These are phyloP conservation scores for Hetaerina americana DNA, from an alignment of 1,140 invertebrate species.

Conservation along the genomic window DNA sequence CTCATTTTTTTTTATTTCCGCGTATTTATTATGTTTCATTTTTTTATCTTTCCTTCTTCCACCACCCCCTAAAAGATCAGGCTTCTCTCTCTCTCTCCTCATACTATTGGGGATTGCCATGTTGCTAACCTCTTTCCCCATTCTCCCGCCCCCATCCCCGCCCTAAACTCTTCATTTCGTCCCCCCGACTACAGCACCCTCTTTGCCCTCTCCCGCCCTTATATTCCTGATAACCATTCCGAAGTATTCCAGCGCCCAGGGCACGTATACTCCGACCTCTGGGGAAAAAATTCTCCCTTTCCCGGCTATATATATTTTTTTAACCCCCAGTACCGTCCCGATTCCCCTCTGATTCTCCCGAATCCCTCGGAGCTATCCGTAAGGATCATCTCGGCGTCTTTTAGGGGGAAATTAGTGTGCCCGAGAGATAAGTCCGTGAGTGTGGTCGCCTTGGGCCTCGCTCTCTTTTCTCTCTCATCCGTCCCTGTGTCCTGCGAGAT, in stretches of 20 bases:
- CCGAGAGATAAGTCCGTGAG: not conserved
- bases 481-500: too few relatives aligned
- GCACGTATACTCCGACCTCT: not conserved
- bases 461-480: too few relatives aligned
- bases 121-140: not conserved
- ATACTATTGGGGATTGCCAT: not conserved
- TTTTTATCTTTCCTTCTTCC: not conserved
- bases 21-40: not conserved
- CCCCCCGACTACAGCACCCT: not conserved
- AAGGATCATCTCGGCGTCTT: not conserved
- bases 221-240: not conserved
- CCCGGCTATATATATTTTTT: too few relatives aligned
- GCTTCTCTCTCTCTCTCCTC: constrained; percentile 4
- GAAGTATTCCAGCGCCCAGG: not conserved
- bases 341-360: too few relatives aligned
- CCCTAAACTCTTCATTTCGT: not conserved
- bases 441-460: too few relatives aligned
- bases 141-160: too few relatives aligned
- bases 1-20: constrained; percentile 3
- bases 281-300: not conserved
- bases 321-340: too few relatives aligned
- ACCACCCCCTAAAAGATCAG: not conserved
- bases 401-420: not conserved
- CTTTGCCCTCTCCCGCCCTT: not conserved
- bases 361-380: not conserved